Percentiles rank a stretch among this genome's conserved stretches.
Conservation (phyloP, 2,797 vertebrate species). For the Phataginus tricuspis region DNA sequence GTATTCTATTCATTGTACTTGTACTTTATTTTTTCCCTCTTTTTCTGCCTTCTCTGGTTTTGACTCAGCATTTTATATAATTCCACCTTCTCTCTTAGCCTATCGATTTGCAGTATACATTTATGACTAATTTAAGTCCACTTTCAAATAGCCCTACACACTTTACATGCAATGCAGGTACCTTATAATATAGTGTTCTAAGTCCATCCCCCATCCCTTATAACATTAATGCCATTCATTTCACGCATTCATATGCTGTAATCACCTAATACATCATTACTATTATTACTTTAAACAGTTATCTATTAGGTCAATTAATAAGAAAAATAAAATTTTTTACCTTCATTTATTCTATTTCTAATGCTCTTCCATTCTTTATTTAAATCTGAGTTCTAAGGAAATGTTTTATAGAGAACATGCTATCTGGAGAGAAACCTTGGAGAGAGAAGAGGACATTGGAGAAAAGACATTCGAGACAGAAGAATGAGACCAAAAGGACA, state of each 20-base stretch:
- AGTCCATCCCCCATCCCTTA: not conserved
- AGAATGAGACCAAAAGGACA: not conserved
- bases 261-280: not conserved
- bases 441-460: not conserved
- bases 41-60: not conserved
- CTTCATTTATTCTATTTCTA: not conserved
- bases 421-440: not conserved
- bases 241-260: not conserved
- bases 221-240: not conserved
- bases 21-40: not conserved
- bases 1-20: not conserved
- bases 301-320: not conserved
- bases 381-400: not conserved
- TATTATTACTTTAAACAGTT: not conserved
- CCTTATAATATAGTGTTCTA: not conserved
- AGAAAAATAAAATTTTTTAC: not conserved
- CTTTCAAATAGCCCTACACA: not conserved
- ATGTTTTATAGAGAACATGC: not conserved
- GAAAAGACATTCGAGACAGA: not conserved
- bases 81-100: not conserved
- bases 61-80: not conserved
- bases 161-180: not conserved
- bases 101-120: not conserved
- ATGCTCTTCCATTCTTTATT: not conserved
- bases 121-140: conserved; percentile 30